Percentiles rank a stretch among this genome's conserved stretches.
phyloP scores from a whole-genome alignment of 2,888 invertebrate genomes.

The Sicus ferrugineus region DNA sequence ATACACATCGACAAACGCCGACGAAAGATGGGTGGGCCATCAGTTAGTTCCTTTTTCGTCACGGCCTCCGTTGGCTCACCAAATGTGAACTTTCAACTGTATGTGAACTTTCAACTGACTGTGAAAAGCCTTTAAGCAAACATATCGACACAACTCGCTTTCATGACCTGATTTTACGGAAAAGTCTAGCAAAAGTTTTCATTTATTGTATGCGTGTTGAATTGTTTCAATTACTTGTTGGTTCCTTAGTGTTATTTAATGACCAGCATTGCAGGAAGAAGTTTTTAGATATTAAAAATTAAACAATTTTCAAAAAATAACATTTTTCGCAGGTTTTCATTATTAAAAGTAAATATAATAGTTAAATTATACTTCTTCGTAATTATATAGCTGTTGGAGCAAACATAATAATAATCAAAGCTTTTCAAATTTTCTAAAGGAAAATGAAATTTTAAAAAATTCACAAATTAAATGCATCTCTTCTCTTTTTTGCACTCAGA shows the following conservation, averaged over 20 bases:
- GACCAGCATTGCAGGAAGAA: not conserved
- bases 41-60: no score
- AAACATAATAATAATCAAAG: not conserved
- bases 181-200: not conserved
- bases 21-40: no score
- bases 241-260: slow-evolving; percentile 3
- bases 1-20: not conserved
- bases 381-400: not conserved
- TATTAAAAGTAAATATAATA: not conserved
- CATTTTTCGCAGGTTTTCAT: no score
- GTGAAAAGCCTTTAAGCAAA: not conserved
- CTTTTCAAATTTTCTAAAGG: no score
- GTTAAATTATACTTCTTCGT: not conserved
- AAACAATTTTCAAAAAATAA: not conserved
- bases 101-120: slow-evolving; percentile 1
- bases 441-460: no score
- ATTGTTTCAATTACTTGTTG: not conserved
- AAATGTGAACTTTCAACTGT: no score
- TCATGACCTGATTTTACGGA: not conserved
- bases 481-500: not conserved
- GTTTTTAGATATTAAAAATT: not conserved
- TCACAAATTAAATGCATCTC: no score
- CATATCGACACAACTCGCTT: not conserved
- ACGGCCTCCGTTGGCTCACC: no score
- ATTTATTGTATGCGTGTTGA: not conserved